phyloP scores from a whole-genome alignment of 2,797 vertebrate genomes.

The Sebastes itinus region DNA sequence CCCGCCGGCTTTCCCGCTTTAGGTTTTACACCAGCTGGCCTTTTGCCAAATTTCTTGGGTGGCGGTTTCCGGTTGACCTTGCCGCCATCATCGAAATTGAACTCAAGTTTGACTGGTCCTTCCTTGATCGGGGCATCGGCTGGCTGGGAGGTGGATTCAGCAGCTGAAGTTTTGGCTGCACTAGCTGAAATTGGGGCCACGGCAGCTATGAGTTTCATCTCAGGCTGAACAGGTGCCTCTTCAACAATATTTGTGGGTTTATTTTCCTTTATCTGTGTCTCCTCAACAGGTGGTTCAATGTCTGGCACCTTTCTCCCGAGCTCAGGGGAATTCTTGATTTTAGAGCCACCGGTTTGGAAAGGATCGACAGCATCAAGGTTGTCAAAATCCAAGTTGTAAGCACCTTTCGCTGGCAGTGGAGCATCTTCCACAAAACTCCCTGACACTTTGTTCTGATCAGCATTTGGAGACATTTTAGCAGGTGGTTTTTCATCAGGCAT shows the following conservation, averaged over 20 bases:
- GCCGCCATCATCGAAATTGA: slow-evolving; percentile 81
- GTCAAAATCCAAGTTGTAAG: slow-evolving; percentile 73
- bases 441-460: neutral
- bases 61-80: slow-evolving; percentile 76
- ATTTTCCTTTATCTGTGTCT: slow-evolving; percentile 49
- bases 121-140: slow-evolving; percentile 30
- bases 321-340: slow-evolving; percentile 57
- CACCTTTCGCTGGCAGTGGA: slow-evolving; percentile 52
- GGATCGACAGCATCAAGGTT: slow-evolving; percentile 72
- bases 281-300: slow-evolving; percentile 15
- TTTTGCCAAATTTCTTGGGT: slow-evolving; percentile 82
- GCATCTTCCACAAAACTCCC: slow-evolving; percentile 59
- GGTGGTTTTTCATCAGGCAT: slow-evolving; percentile 40
- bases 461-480: neutral
- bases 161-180: neutral
- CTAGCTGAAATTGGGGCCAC: slow-evolving; percentile 19
- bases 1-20: slow-evolving; percentile 60
- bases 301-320: slow-evolving; percentile 28
- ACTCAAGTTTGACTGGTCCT: slow-evolving; percentile 83
- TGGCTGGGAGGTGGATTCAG: slow-evolving; percentile 2
- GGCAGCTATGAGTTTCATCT: slow-evolving; percentile 31
- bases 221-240: slow-evolving; percentile 18
- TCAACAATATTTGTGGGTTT: neutral
- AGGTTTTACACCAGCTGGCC: slow-evolving; percentile 71
- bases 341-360: slow-evolving; percentile 71